Base-by-base conservation (phyloP, 2,888 invertebrate species). In the Leptopilina syphax region DNA sequence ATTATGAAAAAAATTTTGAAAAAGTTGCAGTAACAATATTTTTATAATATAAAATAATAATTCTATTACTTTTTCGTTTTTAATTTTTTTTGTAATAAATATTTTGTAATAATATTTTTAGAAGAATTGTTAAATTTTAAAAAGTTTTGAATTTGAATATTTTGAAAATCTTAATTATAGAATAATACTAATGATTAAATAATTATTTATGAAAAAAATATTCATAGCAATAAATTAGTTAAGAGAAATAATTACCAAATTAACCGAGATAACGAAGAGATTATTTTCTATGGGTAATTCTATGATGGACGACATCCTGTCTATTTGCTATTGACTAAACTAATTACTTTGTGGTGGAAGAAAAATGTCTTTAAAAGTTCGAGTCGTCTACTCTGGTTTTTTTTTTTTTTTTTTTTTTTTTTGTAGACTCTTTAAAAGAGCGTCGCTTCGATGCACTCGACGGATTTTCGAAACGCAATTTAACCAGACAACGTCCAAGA, bases 371-470 rank as follows among this genome's bases (percentile, higher is more conserved):
- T 76, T 7, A 7, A 9, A 66, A 65, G 78, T 81, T 67, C 77
- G 81, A 66, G 83, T 80, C 81, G 76, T 50, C 65, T 78, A 84
- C 82, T 84, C 34, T 34, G 34, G 2, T 34, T 34, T 3, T 34
- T 34, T 34, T 34, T 34, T 4, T 2, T 27, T 27, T 27, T 34
- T 34, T 34, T 34, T 34, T 34, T 34, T 83, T 82, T 84, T 84
- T 84, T 50, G 84, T 83, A 81, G 85, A 85, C 83, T 86, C 34
- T 34, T 47, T 87, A 83, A 76, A 82, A 79, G 80, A 84, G 82
- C 81, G 82, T 84, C 88, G 88, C 87, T 86, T 89, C 87, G 89
- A 89, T 89, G 89, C 89, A 89, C 89, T 87, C 85, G 86, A 86
- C 79, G 83, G 87, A 82, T 84, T 88, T 88, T 88, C 81, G 86